Conservation (phyloP, 2,797 vertebrate species). For the Diplodus sargus region DNA sequence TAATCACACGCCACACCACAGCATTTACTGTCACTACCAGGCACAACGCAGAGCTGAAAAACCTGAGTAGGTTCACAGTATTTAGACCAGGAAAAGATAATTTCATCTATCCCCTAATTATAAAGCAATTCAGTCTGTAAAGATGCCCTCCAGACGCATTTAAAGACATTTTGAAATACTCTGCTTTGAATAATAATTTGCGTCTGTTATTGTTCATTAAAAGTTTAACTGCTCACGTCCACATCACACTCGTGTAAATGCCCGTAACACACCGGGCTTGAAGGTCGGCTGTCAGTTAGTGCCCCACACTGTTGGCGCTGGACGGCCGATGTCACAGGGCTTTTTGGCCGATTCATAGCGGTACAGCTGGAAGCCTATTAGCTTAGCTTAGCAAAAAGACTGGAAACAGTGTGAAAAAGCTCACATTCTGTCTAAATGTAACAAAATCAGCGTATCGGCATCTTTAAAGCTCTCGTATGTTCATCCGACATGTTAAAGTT, state of each 20-base stretch:
- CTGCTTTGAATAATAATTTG: not conserved
- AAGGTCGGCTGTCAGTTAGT: no score
- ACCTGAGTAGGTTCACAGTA: slow-evolving; percentile 1
- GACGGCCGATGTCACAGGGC: no score
- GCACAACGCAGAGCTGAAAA: slow-evolving; percentile 24
- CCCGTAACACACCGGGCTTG: no score
- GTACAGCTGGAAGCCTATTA: no score
- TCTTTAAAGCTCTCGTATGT: not conserved
- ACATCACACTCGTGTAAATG: not conserved
- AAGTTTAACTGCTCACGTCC: not conserved
- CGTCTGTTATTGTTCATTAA: not conserved
- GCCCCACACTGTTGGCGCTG: no score
- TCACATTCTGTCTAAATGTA: not conserved
- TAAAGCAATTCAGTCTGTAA: not conserved
- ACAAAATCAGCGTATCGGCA: not conserved
- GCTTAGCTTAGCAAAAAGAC: not conserved
- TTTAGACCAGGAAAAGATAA: slow-evolving; percentile 1
- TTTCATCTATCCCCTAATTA: not conserved
- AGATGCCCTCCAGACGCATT: not conserved
- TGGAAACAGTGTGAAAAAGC: not conserved
- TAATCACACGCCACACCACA: slow-evolving; percentile 72
- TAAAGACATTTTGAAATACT: not conserved
- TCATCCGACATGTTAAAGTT: not conserved
- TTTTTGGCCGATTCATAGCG: no score
- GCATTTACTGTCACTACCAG: slow-evolving; percentile 69